A percentile compares a stretch with the other conserved stretches of the same genome.
Evolutionary conservation across 2,113 vertebrate species (phyloP).

Genomic region (Prinia subflava): DNA sequence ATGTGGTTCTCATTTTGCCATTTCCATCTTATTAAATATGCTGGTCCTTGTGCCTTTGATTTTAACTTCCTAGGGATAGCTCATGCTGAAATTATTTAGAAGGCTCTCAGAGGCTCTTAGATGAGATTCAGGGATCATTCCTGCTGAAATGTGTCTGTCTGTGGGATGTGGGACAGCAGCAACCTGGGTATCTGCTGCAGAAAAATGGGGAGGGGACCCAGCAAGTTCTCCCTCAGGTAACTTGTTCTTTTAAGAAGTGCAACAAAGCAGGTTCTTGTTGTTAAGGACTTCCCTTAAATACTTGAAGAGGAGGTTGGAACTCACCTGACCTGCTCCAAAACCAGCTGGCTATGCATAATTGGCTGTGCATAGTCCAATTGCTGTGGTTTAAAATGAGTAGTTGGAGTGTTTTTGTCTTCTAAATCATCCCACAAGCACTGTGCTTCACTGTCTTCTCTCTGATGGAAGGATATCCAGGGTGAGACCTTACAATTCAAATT

Average conservation of each 20-base stretch:
- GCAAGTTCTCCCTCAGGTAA: neutral
- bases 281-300: neutral
- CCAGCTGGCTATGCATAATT: neutral
- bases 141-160: neutral
- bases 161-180: neutral
- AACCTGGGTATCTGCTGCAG: neutral
- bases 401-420: neutral
- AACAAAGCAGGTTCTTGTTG: neutral
- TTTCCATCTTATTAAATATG: neutral
- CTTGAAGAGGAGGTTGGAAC: neutral
- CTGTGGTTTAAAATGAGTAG: neutral
- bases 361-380: neutral
- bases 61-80: neutral
- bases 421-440: neutral
- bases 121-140: neutral
- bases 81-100: conserved; percentile 42
- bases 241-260: neutral
- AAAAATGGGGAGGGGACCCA: neutral
- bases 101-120: neutral
- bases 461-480: neutral
- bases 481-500: neutral
- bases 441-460: neutral
- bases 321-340: neutral
- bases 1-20: conserved; percentile 30
- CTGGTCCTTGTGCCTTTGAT: neutral